Evolutionary conservation across 2,797 vertebrate genomes (phyloP).

Genomic region (Chelidonichthys spinosus): DNA sequence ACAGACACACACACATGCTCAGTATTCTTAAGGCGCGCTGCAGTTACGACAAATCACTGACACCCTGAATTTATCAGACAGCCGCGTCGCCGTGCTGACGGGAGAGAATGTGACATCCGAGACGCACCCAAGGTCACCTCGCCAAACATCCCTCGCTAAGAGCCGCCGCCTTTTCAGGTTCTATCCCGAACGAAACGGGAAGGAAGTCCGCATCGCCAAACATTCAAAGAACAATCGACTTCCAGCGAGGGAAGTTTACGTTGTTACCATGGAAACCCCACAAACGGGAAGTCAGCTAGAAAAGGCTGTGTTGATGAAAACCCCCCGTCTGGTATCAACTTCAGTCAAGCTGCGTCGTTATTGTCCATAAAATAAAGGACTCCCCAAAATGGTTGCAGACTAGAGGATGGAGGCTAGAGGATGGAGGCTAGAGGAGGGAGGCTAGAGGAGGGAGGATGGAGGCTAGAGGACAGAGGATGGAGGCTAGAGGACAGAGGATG

Average conservation of each 20-base stretch:
- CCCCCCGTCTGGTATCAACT: slow-evolving; percentile 8
- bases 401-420: background rate
- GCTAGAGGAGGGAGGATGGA: too few relatives aligned
- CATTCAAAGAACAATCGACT: slow-evolving; percentile 1
- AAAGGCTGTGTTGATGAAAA: background rate
- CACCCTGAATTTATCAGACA: slow-evolving; percentile 50
- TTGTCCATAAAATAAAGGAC: slow-evolving; percentile 9
- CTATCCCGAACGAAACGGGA: slow-evolving; percentile 20
- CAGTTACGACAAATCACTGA: slow-evolving; percentile 51
- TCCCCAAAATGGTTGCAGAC: slow-evolving; percentile 53
- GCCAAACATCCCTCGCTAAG: slow-evolving; percentile 13
- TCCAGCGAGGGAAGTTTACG: background rate
- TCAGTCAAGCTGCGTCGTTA: slow-evolving; percentile 19
- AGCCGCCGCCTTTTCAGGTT: background rate
- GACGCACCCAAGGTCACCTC: slow-evolving; percentile 29
- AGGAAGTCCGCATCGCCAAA: slow-evolving; percentile 14
- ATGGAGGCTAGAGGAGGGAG: too few relatives aligned
- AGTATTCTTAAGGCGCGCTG: slow-evolving; percentile 41
- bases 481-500: slow-evolving; percentile 16
- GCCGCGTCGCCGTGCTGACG: slow-evolving; percentile 19
- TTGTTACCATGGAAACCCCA: slow-evolving; percentile 14
- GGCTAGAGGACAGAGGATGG: too few relatives aligned
- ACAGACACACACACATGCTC: slow-evolving; percentile 19
- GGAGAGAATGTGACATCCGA: slow-evolving; percentile 16
- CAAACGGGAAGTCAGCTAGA: background rate